Percentiles rank a stretch among this genome's conserved stretches.
Conservation (phyloP, 2,797 vertebrate species). For the Liparis tanakae region DNA sequence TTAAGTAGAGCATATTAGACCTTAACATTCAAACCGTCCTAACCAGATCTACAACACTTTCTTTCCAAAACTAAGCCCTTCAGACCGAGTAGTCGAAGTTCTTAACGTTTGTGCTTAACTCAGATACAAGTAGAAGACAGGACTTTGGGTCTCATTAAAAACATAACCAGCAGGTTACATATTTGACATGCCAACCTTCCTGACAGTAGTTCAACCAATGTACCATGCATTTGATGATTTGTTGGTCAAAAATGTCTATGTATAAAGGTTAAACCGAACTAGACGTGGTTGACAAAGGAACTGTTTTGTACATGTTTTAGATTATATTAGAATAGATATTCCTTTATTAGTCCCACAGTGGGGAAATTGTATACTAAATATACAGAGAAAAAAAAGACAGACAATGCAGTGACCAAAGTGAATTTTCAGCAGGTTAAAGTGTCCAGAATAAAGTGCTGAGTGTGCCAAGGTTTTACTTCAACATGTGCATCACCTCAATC, state of each 20-base stretch:
- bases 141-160: slow-evolving; percentile 28
- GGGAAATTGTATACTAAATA: too few species aligned
- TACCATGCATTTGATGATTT: slow-evolving; percentile 18
- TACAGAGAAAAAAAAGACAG: too few species aligned
- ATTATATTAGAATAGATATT: too few species aligned
- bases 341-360: too few species aligned
- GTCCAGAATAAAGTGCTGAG: too few species aligned
- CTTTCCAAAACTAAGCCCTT: slow-evolving; percentile 6
- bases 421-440: too few species aligned
- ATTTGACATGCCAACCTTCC: slow-evolving; percentile 20
- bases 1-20: neutral
- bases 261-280: neutral
- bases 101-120: neutral
- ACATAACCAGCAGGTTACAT: slow-evolving; percentile 16
- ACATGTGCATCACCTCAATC: neutral
- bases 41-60: neutral
- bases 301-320: neutral
- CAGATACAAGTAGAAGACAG: slow-evolving; percentile 25
- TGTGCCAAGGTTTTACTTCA: neutral
- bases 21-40: neutral
- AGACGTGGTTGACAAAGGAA: slow-evolving; percentile 1
- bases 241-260: neutral
- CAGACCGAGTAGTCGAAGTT: slow-evolving; percentile 3
- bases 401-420: too few species aligned
- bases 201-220: slow-evolving; percentile 32